Base-by-base conservation (phyloP, 2,888 invertebrate species). In the Tachina lurida region DNA sequence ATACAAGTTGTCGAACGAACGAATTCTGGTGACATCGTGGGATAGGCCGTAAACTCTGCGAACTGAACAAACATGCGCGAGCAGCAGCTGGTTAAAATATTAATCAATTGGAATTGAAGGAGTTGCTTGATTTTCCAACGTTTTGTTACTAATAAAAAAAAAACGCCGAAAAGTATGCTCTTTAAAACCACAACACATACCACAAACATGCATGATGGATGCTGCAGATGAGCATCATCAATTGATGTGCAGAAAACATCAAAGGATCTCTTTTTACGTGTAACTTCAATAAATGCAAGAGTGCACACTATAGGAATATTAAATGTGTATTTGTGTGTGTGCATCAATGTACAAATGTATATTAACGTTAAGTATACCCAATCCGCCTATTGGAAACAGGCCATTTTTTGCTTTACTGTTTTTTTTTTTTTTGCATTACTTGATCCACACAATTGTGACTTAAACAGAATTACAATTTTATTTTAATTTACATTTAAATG, bases 401-500 rank as follows among this genome's bases (percentile, higher is more conserved):
- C 39, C 19, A 17, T 54, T 62, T 62, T 3, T 47, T 45, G 31
- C 15, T 39, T 39, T 67, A 9, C 9, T 19, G 47, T 39, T 63
- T 45, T n/a, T 47, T 63, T 45, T n/a, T 47, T 15, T 39, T 5
- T 31, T 22, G 31, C 15, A 41, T 19, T 75, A 13, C 43, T 74
- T 63, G 70, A 76, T 60, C 73, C 82, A 84, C 62, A 83, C 79
- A 86, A 67, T 81, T 87, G 75, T 82, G 83, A 79, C 89, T 91
- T 90, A 91, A 91, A 91, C 88, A 87, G 90, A 89, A 91, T 91
- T 91, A 91, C 90, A 91, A 91, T 91, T 91, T 91, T 90, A 91
- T 91, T 91, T 91, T 91, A 91, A 91, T 91, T 91, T 91, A 89
- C 91, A 91, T 91, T 91, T 91, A 91, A 91, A 91, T 91, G 90